A percentile compares a stretch with the other conserved stretches of the same genome.
These are phyloP conservation scores for Bufo gargarizans DNA, from an alignment of 2,113 vertebrate species.

Conservation along the genomic window DNA sequence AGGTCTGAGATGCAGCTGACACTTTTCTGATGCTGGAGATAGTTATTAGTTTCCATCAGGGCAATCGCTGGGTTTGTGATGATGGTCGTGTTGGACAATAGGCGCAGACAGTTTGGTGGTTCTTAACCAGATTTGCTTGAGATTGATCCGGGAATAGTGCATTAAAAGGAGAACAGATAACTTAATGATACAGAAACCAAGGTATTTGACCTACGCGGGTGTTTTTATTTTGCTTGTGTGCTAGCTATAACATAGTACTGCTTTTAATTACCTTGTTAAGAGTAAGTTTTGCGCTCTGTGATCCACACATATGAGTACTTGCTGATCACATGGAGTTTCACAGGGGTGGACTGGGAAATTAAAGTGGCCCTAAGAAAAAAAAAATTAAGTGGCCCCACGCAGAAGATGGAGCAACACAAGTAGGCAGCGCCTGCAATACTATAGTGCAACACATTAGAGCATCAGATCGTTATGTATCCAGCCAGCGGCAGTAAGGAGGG, in stretches of 20 bases:
- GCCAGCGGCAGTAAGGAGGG: too few relatives aligned
- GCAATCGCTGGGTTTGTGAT: not conserved
- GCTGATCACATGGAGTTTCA: not conserved
- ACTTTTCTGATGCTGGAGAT: conserved; percentile 12
- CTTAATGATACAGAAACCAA: not conserved
- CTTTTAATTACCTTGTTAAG: not conserved
- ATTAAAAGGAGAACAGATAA: not conserved
- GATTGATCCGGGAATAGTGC: not conserved
- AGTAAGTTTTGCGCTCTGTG: not conserved
- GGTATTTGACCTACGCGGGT: not conserved
- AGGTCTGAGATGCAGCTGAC: conserved; percentile 17
- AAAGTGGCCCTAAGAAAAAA: too few relatives aligned
- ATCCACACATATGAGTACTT: not conserved
- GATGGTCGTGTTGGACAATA: conserved; percentile 1
- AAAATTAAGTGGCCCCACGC: too few relatives aligned
- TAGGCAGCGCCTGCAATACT: too few relatives aligned
- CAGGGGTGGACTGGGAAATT: too few relatives aligned
- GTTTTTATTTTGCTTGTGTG: not conserved
- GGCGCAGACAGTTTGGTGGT: not conserved
- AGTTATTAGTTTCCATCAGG: conserved; percentile 21
- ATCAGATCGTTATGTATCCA: too few relatives aligned
- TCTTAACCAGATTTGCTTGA: conserved; percentile 1
- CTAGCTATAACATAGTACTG: not conserved
- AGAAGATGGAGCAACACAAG: too few relatives aligned
- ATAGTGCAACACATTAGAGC: too few relatives aligned